Conservation (phyloP, 2,888 invertebrate genomes). For the Heliconius ethilla region DNA sequence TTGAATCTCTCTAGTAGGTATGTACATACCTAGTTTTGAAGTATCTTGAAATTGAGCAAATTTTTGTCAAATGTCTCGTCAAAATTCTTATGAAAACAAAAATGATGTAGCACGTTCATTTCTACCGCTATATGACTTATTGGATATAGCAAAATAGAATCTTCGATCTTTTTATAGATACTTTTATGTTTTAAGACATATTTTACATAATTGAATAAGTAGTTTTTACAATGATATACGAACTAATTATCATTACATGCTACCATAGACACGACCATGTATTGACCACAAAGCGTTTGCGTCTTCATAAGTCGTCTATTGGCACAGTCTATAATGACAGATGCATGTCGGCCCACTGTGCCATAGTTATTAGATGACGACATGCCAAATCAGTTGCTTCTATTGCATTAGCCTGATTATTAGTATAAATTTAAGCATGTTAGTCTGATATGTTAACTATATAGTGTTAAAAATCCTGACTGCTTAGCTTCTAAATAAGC, state of each 20-base stretch:
- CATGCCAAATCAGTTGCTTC: constrained; percentile 30
- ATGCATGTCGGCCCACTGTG: constrained; percentile 23
- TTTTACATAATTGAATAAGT: neutral
- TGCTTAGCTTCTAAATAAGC: neutral
- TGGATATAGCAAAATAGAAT: neutral
- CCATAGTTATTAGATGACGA: constrained; percentile 29
- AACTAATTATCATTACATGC: neutral
- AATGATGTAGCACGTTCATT: neutral
- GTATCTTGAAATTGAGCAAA: neutral
- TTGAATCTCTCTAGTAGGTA: too few relatives aligned
- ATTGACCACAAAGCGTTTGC: constrained; percentile 21
- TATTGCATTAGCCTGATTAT: neutral
- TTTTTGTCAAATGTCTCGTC: neutral
- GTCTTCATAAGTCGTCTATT: constrained; percentile 31
- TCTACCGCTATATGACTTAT: neutral
- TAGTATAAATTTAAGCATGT: neutral
- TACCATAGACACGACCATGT: neutral
- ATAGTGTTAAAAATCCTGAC: neutral
- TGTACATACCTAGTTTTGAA: neutral
- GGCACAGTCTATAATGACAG: constrained; percentile 38
- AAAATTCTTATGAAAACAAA: neutral
- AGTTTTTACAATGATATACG: neutral
- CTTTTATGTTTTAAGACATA: neutral
- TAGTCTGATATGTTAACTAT: neutral
- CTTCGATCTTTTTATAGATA: neutral